These are phyloP conservation scores for Palloptera scutellata DNA, from an alignment of 2,888 invertebrate genomes.

Conservation along the genomic window DNA sequence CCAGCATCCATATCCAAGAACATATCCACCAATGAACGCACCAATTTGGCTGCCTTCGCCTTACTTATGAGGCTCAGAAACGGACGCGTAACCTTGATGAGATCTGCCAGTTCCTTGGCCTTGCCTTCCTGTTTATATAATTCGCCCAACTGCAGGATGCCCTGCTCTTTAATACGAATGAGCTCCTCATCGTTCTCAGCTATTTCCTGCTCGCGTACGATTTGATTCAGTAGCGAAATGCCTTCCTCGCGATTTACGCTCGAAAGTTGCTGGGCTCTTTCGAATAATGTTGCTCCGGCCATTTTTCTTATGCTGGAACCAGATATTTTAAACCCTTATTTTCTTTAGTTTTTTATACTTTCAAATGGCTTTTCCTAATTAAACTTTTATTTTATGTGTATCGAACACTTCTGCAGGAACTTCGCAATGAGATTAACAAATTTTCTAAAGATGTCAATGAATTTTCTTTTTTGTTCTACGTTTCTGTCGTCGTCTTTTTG, in stretches of 20 bases:
- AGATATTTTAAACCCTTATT: neutral
- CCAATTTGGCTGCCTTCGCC: conserved; percentile 98
- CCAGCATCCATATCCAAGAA: conserved; percentile 97
- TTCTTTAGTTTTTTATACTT: neutral
- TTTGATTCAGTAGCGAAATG: conserved; percentile 77
- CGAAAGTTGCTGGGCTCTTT: conserved; percentile 81
- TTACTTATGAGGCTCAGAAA: conserved; percentile 96
- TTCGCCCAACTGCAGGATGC: conserved; percentile 91
- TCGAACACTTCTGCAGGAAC: conserved; percentile 29
- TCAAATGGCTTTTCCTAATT: conserved; percentile 1
- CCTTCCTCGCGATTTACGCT: conserved; percentile 79
- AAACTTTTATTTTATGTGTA: conserved; percentile 19
- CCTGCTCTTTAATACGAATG: conserved; percentile 91
- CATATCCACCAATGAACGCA: conserved; percentile 94
- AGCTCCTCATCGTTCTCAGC: conserved; percentile 88
- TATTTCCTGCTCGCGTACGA: conserved; percentile 78
- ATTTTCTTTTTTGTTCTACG: conserved; percentile 39
- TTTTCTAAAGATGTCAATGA: conserved; percentile 34
- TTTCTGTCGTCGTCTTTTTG: conserved; percentile 45
- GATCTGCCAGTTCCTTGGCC: conserved; percentile 88
- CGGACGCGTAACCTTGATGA: conserved; percentile 94
- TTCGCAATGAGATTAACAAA: conserved; percentile 42
- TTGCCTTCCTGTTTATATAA: conserved; percentile 92
- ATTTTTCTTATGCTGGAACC: conserved; percentile 65
- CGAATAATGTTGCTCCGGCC: conserved; percentile 92